phyloP scores from a whole-genome alignment of 2,113 vertebrate genomes.

The Pantherophis guttatus region DNA sequence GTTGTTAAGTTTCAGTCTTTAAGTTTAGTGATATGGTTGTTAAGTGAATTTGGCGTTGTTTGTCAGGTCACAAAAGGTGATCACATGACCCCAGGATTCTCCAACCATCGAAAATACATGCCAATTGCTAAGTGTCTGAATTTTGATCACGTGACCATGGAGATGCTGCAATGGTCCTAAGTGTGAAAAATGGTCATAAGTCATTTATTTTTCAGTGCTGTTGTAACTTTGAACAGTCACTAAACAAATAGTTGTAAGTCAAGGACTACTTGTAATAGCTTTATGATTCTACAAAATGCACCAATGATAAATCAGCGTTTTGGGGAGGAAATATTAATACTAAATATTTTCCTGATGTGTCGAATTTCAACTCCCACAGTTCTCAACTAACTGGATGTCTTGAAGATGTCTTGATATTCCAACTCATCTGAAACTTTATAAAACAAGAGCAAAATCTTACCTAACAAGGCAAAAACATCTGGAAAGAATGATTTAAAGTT shows the following conservation, averaged over 20 bases:
- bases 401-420: background rate
- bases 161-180: too few species aligned
- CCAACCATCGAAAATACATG: background rate
- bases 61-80: background rate
- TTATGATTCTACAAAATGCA: background rate
- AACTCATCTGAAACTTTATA: background rate
- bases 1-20: background rate
- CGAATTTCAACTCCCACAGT: background rate
- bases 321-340: background rate
- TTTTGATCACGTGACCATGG: background rate
- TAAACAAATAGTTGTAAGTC: too few species aligned
- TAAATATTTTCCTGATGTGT: background rate
- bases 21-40: background rate
- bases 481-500: background rate
- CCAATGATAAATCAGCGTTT: background rate
- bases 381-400: background rate
- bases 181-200: background rate
- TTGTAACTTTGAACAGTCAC: too few species aligned
- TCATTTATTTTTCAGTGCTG: background rate
- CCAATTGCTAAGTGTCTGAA: background rate
- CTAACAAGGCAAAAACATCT: background rate
- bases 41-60: background rate
- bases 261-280: background rate
- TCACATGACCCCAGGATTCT: background rate
- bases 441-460: background rate